phyloP scores from a whole-genome alignment of 2,888 invertebrate genomes.

The Yponomeuta sedellus region DNA sequence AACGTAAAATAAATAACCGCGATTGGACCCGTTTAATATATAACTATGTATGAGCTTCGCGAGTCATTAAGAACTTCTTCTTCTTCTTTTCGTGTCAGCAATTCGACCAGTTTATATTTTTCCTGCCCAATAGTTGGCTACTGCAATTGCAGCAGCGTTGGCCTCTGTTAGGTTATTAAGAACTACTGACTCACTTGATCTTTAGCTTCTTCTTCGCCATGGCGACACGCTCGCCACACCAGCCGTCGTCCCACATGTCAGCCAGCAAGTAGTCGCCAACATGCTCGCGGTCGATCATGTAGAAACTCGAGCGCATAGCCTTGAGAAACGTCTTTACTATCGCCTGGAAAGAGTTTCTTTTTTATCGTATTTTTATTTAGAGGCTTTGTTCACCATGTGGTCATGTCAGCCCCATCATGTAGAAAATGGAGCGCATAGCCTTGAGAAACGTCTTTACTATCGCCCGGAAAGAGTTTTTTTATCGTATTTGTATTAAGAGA shows the following conservation, averaged over 20 bases:
- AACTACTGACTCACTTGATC: constrained; percentile 55
- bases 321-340: constrained; percentile 75
- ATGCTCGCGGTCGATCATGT: constrained; percentile 67
- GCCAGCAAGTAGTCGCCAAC: constrained; percentile 58
- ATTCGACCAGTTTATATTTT: too few species aligned
- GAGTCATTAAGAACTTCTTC: too few species aligned
- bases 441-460: constrained; percentile 75
- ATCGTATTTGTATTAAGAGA: too few species aligned
- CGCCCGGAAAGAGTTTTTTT: constrained; percentile 52
- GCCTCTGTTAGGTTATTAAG: too few species aligned
- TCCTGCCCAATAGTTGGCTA: too few species aligned
- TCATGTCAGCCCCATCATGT: constrained; percentile 75
- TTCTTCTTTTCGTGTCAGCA: too few species aligned
- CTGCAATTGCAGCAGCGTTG: too few species aligned
- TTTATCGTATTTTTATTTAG: too few species aligned
- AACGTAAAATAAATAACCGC: too few species aligned
- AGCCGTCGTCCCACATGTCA: constrained; percentile 78
- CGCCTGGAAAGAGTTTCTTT: constrained; percentile 52
- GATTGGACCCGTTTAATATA: too few species aligned
- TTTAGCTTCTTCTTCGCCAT: constrained; percentile 72
- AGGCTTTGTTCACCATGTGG: too few species aligned
- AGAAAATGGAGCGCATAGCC: constrained; percentile 77
- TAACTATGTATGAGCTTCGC: too few species aligned
- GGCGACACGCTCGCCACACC: constrained; percentile 47
- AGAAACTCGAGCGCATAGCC: constrained; percentile 77